Base-by-base conservation (phyloP, 2,797 vertebrate genomes). In the Catamblyrhynchus diadema region DNA sequence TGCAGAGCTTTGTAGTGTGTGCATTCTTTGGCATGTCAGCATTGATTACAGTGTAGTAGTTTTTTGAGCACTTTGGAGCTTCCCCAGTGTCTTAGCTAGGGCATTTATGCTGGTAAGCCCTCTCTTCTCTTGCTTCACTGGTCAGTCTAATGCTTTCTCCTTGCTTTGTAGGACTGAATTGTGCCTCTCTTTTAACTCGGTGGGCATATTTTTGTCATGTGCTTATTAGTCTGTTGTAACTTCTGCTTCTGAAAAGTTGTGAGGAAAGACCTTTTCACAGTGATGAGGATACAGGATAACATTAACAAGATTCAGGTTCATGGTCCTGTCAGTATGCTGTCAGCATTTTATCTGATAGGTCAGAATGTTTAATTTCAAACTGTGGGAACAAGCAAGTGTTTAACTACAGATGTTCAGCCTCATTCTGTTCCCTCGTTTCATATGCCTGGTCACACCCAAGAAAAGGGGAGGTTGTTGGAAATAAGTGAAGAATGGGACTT, bases 281-380 rank as follows among this genome's bases (percentile, higher is more conserved):
- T 32, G 57, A 53, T 92, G 71, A 93, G 56, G 81, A 57, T 37
- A 71, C 59, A 78, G 60, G 64, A 70, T 86, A 90, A 81, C 60
- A 35, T 94, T 81, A 95, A 94, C 82, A 90, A 60, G 60, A 88
- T 65, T 93, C 30, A 66, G 60, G 66, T 93, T 90, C 6, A 1
- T 80, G 62, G 88, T 74, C 66, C 80, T 94, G 86, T 48, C 84
- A 83, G 28, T 87, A n/a, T 69, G 87, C 57, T 95, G 66, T 80
- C 66, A 81, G 41, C 32, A 32, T 91, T 94, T 91, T 73, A 65
- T 64, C 66, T 6, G 1, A 33, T 47, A 67, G 74, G 60, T 93
- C 56, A 45, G 48, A 73, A 57, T 86, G 70, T 84, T 83, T 93
- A 79, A 93, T 88, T 92, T 89, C 81, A 65, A 88, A 84, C 69